phyloP scores from a whole-genome alignment of 2,888 invertebrate genomes.

The Pachliopta kotzebuea region DNA sequence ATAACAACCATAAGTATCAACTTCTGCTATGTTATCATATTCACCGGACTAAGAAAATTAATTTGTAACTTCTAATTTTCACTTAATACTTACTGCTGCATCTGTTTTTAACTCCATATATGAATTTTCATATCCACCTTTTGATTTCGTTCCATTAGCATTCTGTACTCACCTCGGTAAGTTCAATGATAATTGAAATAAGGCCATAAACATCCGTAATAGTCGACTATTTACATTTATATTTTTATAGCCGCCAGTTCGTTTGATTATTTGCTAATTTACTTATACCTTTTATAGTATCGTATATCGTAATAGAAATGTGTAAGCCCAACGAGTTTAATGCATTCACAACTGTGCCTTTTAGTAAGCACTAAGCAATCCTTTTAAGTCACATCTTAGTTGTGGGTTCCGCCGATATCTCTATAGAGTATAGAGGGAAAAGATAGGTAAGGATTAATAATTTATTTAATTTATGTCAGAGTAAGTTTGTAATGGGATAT shows the following conservation, averaged over 20 bases:
- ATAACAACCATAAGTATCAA: no score
- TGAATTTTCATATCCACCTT: conserved; percentile 45
- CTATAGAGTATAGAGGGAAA: conserved; percentile 12
- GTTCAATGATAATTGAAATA: conserved; percentile 57
- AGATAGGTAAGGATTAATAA: conserved; percentile 1
- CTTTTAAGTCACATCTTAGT: conserved; percentile 25
- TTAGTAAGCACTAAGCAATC: conserved; percentile 20
- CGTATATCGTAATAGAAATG: conserved; percentile 24
- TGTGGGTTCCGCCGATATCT: conserved; percentile 8
- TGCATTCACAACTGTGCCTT: conserved; percentile 28
- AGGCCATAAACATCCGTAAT: conserved; percentile 51
- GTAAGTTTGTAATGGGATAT: no score
- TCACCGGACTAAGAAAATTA: neutral
- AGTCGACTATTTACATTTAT: conserved; percentile 49
- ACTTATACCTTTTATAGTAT: conserved; percentile 31
- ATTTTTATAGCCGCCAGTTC: conserved; percentile 47
- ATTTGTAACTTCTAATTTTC: neutral
- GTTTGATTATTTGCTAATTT: conserved; percentile 50
- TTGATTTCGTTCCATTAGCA: conserved; percentile 66
- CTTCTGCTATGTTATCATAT: no score
- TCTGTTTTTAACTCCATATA: conserved; percentile 40
- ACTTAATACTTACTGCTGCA: conserved; percentile 32
- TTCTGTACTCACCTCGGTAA: conserved; percentile 51
- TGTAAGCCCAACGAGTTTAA: conserved; percentile 23
- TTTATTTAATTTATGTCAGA: neutral